Evolutionary conservation across 2,888 invertebrate genomes (phyloP).

Genomic region (Calephelis perditalis): DNA sequence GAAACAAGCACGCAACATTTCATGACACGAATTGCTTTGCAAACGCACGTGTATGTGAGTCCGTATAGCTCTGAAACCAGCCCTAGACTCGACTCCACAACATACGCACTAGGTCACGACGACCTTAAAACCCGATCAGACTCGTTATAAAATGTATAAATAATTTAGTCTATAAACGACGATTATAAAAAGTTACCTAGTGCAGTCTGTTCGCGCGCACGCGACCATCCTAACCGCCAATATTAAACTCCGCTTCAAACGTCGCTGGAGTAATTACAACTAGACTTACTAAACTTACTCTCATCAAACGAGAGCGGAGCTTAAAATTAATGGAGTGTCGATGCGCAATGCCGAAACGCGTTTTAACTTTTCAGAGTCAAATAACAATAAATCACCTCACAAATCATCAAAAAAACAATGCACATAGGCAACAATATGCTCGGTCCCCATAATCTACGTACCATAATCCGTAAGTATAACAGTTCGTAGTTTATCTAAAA

Average conservation of each 20-base stretch:
- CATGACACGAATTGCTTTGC: no score
- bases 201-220: slow-evolving; percentile 7
- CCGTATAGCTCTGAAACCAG: background rate
- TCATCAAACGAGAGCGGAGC: background rate
- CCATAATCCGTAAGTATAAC: no score
- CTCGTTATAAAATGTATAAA: slow-evolving; percentile 64
- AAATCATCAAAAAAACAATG: no score
- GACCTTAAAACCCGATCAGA: slow-evolving; percentile 9
- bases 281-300: slow-evolving; percentile 5
- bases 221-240: background rate
- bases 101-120: background rate
- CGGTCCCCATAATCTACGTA: no score
- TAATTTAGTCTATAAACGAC: slow-evolving; percentile 42
- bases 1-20: no score
- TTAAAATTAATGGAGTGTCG: background rate
- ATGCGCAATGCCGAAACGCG: background rate
- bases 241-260: background rate
- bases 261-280: background rate
- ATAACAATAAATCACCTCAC: no score
- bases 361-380: no score
- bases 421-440: no score
- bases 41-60: no score
- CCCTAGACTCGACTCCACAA: background rate
- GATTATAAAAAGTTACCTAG: slow-evolving; percentile 30
- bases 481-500: no score